Evolutionary conservation across 35 echinoderm and acorn worm genomes (phyloP).

Genomic region (Heliocidaris erythrogramma): DNA sequence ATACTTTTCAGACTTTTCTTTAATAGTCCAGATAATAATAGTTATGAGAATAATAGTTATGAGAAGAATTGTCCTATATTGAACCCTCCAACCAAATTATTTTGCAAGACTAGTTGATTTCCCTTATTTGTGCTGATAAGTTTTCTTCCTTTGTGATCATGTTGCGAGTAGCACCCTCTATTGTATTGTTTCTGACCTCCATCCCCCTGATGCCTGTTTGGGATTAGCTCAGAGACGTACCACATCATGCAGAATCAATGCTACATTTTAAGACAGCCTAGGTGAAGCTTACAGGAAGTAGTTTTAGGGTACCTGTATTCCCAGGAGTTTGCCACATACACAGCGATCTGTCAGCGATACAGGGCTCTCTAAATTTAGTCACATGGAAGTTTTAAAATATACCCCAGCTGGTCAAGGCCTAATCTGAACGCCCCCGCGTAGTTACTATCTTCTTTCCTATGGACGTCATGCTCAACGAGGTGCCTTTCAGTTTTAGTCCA

Average conservation of each 20-base stretch:
- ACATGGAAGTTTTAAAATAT: neutral
- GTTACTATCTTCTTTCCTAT: slow-evolving; percentile 11
- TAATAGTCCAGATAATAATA: too few relatives aligned
- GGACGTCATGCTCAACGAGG: neutral
- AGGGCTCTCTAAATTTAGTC: neutral
- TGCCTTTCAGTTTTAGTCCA: neutral
- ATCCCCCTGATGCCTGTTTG: neutral
- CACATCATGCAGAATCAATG: neutral
- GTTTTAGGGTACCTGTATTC: slow-evolving; percentile 16
- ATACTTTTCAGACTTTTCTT: too few relatives aligned
- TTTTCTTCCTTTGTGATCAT: neutral
- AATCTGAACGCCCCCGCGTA: slow-evolving; percentile 6
- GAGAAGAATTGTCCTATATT: too few relatives aligned
- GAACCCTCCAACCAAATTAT: too few relatives aligned
- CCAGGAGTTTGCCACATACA: slow-evolving; percentile 14
- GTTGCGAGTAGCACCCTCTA: neutral
- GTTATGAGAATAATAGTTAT: too few relatives aligned
- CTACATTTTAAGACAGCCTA: neutral
- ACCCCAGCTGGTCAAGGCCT: neutral
- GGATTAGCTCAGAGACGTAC: neutral
- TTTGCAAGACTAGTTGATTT: too few relatives aligned
- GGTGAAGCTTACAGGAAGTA: slow-evolving; percentile 5
- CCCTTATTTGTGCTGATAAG: neutral
- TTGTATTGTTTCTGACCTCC: neutral
- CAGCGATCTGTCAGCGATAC: neutral